Evolutionary conservation across 2,113 vertebrate genomes (phyloP).

Genomic region (Aldabrachelys gigantea): DNA sequence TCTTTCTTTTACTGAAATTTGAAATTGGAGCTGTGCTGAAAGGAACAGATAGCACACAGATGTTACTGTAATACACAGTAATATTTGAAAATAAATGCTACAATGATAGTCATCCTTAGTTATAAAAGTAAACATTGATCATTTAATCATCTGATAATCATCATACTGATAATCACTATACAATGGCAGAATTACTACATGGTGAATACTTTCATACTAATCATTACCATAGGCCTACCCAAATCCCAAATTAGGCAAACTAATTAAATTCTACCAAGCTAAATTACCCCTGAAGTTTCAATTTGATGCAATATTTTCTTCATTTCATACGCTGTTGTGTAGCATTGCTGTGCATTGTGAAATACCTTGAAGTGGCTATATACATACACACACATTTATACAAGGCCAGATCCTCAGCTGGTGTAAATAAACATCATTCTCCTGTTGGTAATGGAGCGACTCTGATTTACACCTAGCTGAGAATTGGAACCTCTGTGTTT

Average conservation of each 20-base stretch:
- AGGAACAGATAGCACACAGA: conserved; percentile 9
- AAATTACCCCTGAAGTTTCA: background rate
- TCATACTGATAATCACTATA: background rate
- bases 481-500: background rate
- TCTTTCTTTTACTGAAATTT: conserved; percentile 40
- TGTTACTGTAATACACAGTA: conserved; percentile 2
- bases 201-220: background rate
- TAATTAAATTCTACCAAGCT: background rate
- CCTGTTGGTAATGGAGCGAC: background rate
- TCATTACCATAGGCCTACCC: background rate
- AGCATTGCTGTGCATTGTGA: background rate
- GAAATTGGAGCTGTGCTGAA: conserved; percentile 25
- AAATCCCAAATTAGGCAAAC: background rate
- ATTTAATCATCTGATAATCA: conserved; percentile 4
- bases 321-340: background rate
- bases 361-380: background rate
- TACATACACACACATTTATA: rapidly evolving
- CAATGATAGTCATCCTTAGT: background rate
- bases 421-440: background rate
- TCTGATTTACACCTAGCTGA: background rate
- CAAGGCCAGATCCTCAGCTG: background rate
- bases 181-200: background rate
- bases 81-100: conserved; percentile 40
- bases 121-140: background rate
- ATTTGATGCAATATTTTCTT: background rate